A percentile compares a stretch with the other conserved stretches of the same genome.
phyloP scores from a whole-genome alignment of 2,113 vertebrate species.

The Ellobius talpinus region DNA sequence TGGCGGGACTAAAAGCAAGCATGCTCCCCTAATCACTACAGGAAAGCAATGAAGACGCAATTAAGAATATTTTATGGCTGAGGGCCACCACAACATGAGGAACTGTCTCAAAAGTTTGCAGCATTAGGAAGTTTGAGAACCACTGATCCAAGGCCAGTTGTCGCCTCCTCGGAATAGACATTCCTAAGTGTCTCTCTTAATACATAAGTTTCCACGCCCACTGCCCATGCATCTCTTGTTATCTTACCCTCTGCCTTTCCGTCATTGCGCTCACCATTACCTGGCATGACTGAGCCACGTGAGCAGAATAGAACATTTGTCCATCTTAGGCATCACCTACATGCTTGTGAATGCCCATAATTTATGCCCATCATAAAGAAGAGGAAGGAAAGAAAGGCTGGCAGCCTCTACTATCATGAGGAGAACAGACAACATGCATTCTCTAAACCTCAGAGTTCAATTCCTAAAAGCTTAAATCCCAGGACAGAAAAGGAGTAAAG shows the following conservation, averaged over 20 bases:
- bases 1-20: too few relatives aligned
- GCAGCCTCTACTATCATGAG: neutral
- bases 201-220: neutral
- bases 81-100: neutral
- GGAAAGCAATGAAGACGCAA: neutral
- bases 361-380: neutral
- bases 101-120: neutral
- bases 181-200: neutral
- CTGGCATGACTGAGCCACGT: neutral
- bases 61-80: neutral
- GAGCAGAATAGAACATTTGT: neutral
- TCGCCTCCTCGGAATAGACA: neutral
- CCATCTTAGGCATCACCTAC: neutral
- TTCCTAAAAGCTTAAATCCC: neutral
- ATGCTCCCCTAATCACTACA: too few relatives aligned
- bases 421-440: neutral
- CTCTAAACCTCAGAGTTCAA: neutral
- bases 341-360: neutral
- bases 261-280: neutral
- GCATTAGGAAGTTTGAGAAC: neutral
- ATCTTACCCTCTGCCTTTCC: neutral
- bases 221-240: neutral
- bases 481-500: neutral
- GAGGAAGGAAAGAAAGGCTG: neutral
- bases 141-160: neutral